These are phyloP conservation scores for Drosophila dives DNA, from an alignment of 2,888 invertebrate species.

Conservation along the genomic window DNA sequence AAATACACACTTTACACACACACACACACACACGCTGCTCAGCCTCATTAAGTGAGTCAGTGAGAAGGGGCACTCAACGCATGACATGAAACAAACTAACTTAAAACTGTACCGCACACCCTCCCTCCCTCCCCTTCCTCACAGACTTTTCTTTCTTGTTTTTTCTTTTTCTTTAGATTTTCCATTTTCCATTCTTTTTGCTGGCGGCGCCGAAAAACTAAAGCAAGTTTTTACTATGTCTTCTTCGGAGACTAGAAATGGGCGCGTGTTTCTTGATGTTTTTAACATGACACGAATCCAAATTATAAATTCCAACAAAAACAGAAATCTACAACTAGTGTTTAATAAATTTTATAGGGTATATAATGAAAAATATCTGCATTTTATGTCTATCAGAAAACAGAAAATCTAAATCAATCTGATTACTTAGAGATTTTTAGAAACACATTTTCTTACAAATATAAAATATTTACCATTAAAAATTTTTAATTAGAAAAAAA, in stretches of 20 bases:
- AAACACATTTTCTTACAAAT: neutral
- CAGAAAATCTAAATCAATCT: neutral
- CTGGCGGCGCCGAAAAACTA: constrained; percentile 30
- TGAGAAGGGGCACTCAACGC: constrained; percentile 22
- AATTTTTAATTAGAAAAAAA: neutral
- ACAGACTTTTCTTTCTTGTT: constrained; percentile 6
- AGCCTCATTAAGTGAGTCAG: constrained; percentile 54
- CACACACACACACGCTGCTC: constrained; percentile 11
- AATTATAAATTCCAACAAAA: neutral
- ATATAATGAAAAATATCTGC: neutral
- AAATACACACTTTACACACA: constrained; percentile 11
- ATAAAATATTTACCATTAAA: neutral
- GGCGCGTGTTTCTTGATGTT: neutral
- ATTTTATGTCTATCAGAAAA: neutral
- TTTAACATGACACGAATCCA: neutral
- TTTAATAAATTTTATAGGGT: neutral
- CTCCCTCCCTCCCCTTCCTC: too few species aligned
- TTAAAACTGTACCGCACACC: constrained; percentile 4
- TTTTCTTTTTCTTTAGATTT: constrained; percentile 17
- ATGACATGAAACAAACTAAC: constrained; percentile 53
- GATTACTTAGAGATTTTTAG: neutral
- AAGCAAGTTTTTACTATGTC: constrained; percentile 31
- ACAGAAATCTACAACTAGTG: neutral
- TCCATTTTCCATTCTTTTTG: constrained; percentile 19
- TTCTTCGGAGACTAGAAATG: neutral